Conservation (phyloP, 2,113 vertebrate genomes). For the Phrynosoma blainvillii region DNA sequence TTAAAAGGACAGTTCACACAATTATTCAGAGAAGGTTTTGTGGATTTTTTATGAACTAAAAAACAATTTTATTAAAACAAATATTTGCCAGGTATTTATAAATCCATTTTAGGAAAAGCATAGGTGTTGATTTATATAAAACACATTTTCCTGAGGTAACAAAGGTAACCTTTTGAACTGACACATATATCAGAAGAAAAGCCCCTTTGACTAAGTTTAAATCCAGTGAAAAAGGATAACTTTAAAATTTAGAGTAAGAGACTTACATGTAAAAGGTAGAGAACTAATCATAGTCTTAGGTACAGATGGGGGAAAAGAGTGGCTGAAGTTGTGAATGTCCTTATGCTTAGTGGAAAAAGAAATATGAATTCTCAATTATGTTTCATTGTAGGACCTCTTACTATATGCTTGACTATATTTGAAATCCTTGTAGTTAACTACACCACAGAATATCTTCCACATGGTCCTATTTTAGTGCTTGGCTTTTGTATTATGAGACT, state of each 20-base stretch:
- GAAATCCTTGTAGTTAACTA: neutral
- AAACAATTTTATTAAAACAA: slow-evolving; percentile 41
- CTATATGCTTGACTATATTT: neutral
- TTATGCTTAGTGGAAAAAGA: neutral
- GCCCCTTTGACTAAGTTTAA: neutral
- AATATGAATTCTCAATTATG: neutral
- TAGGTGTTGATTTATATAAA: slow-evolving; percentile 45
- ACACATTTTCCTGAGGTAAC: slow-evolving; percentile 3
- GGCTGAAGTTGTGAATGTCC: neutral
- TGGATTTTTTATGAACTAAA: slow-evolving; percentile 44
- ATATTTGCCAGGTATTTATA: slow-evolving; percentile 42
- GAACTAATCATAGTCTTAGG: neutral
- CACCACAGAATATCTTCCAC: neutral
- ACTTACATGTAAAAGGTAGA: neutral
- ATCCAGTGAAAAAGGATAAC: neutral
- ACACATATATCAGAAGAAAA: slow-evolving; percentile 1
- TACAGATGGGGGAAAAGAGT: neutral
- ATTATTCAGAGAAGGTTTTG: slow-evolving; percentile 43
- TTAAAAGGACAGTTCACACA: slow-evolving; percentile 50
- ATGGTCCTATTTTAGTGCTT: neutral
- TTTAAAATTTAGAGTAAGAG: slow-evolving; percentile 6
- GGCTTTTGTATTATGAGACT: neutral
- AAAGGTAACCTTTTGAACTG: slow-evolving; percentile 24
- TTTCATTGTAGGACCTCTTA: neutral
- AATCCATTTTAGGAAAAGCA: slow-evolving; percentile 43